Conservation (phyloP, 1,140 invertebrate genomes). For the Goniozus legneri region DNA sequence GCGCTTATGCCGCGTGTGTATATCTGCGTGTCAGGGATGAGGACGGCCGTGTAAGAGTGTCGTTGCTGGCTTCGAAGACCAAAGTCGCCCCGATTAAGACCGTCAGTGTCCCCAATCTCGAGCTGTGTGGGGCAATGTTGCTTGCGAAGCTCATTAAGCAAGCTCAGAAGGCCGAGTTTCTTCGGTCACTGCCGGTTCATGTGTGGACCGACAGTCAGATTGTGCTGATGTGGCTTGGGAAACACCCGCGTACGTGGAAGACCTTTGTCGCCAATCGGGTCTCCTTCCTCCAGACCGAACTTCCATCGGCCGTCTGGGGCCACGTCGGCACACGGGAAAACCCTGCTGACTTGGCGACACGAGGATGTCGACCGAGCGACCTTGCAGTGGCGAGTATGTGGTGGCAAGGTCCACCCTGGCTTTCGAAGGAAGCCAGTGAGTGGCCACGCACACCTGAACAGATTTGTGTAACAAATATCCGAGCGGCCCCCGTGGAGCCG, state of each 20-base stretch:
- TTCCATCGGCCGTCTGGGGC: conserved; percentile 23
- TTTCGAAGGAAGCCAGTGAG: neutral
- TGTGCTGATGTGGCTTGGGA: conserved; percentile 32
- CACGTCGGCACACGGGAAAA: conserved; percentile 28
- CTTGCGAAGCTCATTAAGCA: conserved; percentile 8
- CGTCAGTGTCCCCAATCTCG: neutral
- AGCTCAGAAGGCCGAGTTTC: conserved; percentile 4
- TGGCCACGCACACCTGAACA: neutral
- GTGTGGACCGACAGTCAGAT: conserved; percentile 33
- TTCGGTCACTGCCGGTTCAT: conserved; percentile 19
- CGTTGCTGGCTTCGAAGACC: neutral
- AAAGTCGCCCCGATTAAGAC: neutral
- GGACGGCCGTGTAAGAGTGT: neutral
- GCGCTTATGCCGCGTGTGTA: neutral
- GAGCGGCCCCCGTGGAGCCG: neutral
- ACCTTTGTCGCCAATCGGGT: conserved; percentile 29
- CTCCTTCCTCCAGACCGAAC: conserved; percentile 25
- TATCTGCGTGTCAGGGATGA: neutral
- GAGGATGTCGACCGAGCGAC: conserved; percentile 15
- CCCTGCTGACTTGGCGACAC: conserved; percentile 32
- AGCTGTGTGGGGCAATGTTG: neutral
- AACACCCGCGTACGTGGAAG: neutral
- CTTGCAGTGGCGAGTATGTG: conserved; percentile 17
- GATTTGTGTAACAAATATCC: neutral
- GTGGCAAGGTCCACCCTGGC: conserved; percentile 26